Base-by-base conservation (phyloP, 2,888 invertebrate species). In the Pandemis cinnamomeana region DNA sequence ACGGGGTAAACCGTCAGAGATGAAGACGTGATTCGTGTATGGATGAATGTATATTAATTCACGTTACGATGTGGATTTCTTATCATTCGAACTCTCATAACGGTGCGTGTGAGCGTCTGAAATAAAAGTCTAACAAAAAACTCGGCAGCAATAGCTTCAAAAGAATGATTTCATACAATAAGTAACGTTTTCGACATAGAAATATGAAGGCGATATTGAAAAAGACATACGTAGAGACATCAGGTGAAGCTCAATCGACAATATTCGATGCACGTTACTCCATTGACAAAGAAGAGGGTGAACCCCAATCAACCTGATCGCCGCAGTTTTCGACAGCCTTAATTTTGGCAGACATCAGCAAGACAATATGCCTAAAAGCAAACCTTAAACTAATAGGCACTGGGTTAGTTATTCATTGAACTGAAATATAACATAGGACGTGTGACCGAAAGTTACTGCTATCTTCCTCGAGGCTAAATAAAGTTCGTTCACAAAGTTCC, bases 261-360 rank as follows among this genome's bases (percentile, higher is more conserved):
- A 58, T 11, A 27, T 20, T 10, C 11, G 58, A 58, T 58, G 58
- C 27, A 27, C 58, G 58, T 58, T 11, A 27, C 58, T 51, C 67
- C 27, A 27, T n/a, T 27, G 71, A 71, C 67, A 71, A 71, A 61
- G 66, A 71, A 71, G 51, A 71, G 60, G 71, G 58, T 36, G 41
- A 41, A 67, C 71, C 71, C 71, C 42, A 67, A 71, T 71, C 67
- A 51, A 51, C 48, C 51, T 0, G 42, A 60, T 66, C 42, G 51
- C 42, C 42, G 42, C n/a, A 51, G 13, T 27, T 61, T 36, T 60
- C n/a, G 61, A 67, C 60, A 48, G 46, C 46, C 46, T 48, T 64
- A 46, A 64, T 64, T 63, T 48, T 20, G 46, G 46, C 27, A 15
- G 58, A 46, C 55, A 58, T 64, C 36, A 27, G 58, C 48, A 46